These are phyloP conservation scores for Drosophila mayaguana DNA, from an alignment of 2,888 invertebrate species.

Conservation along the genomic window DNA sequence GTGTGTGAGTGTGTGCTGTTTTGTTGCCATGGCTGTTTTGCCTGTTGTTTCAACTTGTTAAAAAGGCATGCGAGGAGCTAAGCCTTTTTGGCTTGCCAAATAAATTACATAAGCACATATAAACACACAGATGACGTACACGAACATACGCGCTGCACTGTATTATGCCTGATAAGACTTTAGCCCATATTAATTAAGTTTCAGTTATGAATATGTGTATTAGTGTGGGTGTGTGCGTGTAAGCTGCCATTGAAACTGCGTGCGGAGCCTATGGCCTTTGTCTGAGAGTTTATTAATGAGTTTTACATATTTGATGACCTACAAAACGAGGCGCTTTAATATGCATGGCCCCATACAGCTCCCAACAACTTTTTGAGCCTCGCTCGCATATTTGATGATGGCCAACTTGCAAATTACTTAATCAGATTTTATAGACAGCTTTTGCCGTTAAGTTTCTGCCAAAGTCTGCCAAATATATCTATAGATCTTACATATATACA, in stretches of 20 bases:
- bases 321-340: constrained; percentile 55
- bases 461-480: constrained; percentile 17
- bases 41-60: constrained; percentile 71
- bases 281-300: constrained; percentile 66
- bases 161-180: constrained; percentile 59
- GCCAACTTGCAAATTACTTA: constrained; percentile 74
- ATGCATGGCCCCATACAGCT: constrained; percentile 46
- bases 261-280: constrained; percentile 13
- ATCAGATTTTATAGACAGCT: constrained; percentile 64
- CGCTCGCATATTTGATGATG: constrained; percentile 73
- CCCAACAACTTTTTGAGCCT: constrained; percentile 45
- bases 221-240: background rate
- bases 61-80: constrained; percentile 58
- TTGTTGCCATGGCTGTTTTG: constrained; percentile 69
- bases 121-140: constrained; percentile 18
- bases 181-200: constrained; percentile 58
- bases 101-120: constrained; percentile 66
- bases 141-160: constrained; percentile 37
- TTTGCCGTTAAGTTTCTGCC: constrained; percentile 19
- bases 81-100: constrained; percentile 42
- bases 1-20: constrained; percentile 20
- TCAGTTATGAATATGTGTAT: constrained; percentile 11
- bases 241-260: constrained; percentile 11
- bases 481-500: background rate
- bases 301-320: constrained; percentile 73